Evolutionary conservation across 35 echinoderm and acorn worm species (phyloP), one percentile per base, ranked within the genome.

Genomic region (Acanthaster planci): DNA sequence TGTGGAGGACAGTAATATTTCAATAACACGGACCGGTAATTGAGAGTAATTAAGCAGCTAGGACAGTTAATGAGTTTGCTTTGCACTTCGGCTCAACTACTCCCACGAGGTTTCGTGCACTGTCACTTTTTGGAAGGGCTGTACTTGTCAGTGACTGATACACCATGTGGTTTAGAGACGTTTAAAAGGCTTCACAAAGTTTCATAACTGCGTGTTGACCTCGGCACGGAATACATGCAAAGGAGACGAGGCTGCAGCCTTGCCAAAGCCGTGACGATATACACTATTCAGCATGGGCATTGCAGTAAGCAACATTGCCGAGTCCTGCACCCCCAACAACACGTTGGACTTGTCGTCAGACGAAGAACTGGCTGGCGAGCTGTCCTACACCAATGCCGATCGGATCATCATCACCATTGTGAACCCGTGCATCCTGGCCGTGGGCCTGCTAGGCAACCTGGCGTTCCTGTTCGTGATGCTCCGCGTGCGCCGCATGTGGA

Each of bases 381-480:
- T 40, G 0, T 67, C 37, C 31, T 89, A 89, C 37, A 52, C 53
- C 8, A 44, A 30, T 1, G 9, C 68, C 15, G 86, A 89, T 42
- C 34, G 79, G 55, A 85, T 85, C 19, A 38, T 97, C 56, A 92
- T 92, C 31, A 80, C 86, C 18, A 75, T 92, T 1, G 55, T 97
- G 29, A 78, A 89, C 32, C 94, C 94, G 10, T 84, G 89, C 31
- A 52, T 97, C 2, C 82, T 97, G 8, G 29, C 57, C 8, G 12
- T 92, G 3, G 94, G 94, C 23, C 12, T 97, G 17, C 40, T 82
- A 27, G 52, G 78, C 39, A 97, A 97, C 40, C 37, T 78, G 2
- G 77, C 90, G 29, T 97, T 97, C 52, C 60, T 97, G 7, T 89
- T 60, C 83, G 90, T 97, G 14, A 84, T 97, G 9, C 55, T 38